Conservation (phyloP, 2,888 invertebrate species). For the Andrena praecox region DNA sequence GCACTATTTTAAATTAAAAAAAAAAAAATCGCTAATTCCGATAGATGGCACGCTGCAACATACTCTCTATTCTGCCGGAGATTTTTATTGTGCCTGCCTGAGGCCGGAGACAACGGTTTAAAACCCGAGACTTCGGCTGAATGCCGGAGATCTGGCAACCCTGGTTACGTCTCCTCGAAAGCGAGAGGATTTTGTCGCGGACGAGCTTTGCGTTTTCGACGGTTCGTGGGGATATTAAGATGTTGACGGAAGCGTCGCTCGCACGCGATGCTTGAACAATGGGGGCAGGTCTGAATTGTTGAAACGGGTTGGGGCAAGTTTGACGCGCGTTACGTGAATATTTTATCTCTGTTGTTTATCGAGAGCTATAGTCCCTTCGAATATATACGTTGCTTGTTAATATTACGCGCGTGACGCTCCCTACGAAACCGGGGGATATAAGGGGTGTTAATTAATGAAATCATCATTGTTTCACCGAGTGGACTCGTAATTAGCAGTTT, state of each 20-base stretch:
- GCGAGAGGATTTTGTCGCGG: not conserved
- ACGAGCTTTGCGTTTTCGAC: not conserved
- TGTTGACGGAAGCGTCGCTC: conserved; percentile 21
- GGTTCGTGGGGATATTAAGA: not conserved
- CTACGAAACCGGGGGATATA: not conserved
- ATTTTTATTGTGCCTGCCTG: too few relatives aligned
- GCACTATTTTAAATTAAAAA: too few relatives aligned
- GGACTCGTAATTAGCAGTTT: conserved; percentile 20
- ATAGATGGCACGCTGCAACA: too few relatives aligned
- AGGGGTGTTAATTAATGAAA: conserved; percentile 14
- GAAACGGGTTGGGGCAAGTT: not conserved
- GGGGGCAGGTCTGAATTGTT: conserved; percentile 3
- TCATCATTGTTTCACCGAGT: conserved; percentile 10
- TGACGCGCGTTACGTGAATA: conserved; percentile 4
- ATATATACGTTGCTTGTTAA: conserved; percentile 16
- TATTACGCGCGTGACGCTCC: not conserved
- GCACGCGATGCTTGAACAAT: not conserved
- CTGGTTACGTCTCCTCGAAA: not conserved
- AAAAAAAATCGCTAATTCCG: too few relatives aligned
- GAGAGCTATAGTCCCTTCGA: not conserved
- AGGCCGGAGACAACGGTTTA: too few relatives aligned
- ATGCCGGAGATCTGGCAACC: too few relatives aligned
- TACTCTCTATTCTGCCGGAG: too few relatives aligned
- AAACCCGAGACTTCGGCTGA: too few relatives aligned
- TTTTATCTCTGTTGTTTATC: conserved; percentile 46